Conservation (phyloP, 37 sponge, comb jelly and placozoan genomes). For the Diacarnus erythraeanus region DNA sequence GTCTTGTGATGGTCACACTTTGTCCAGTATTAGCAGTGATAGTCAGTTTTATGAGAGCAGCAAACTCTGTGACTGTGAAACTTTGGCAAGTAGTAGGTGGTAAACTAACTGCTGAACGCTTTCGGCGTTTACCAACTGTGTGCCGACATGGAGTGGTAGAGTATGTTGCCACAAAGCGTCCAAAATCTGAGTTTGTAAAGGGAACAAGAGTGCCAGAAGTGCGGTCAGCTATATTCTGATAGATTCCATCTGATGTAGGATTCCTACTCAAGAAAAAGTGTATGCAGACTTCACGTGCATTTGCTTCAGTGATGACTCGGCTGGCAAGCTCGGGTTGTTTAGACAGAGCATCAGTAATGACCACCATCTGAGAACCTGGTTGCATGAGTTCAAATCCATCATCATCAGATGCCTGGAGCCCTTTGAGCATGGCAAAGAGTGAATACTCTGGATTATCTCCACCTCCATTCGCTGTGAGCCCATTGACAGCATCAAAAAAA, state of each 20-base stretch:
- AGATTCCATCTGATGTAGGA: no score
- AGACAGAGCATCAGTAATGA: conserved; percentile 38
- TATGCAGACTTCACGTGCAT: conserved; percentile 8
- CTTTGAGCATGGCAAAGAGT: conserved; percentile 18
- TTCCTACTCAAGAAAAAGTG: conserved; percentile 17
- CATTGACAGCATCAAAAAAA: neutral
- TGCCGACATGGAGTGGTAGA: neutral
- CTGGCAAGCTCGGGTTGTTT: conserved; percentile 13
- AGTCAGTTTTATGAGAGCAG: neutral
- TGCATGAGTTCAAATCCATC: no score
- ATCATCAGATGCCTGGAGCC: no score
- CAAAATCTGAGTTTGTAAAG: neutral
- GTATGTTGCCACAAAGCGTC: neutral
- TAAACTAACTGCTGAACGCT: no score
- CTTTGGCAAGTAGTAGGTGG: neutral
- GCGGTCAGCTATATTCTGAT: neutral
- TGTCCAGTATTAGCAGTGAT: neutral
- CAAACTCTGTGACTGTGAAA: neutral
- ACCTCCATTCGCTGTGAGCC: conserved; percentile 31
- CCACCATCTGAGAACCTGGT: conserved; percentile 32
- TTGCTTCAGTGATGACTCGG: conserved; percentile 4
- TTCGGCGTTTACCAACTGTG: no score
- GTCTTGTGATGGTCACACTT: neutral
- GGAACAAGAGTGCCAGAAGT: conserved; percentile 2
- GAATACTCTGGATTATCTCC: conserved; percentile 52